Base-by-base conservation (phyloP, 2,888 invertebrate species). In the Drosophila setosimentum region DNA sequence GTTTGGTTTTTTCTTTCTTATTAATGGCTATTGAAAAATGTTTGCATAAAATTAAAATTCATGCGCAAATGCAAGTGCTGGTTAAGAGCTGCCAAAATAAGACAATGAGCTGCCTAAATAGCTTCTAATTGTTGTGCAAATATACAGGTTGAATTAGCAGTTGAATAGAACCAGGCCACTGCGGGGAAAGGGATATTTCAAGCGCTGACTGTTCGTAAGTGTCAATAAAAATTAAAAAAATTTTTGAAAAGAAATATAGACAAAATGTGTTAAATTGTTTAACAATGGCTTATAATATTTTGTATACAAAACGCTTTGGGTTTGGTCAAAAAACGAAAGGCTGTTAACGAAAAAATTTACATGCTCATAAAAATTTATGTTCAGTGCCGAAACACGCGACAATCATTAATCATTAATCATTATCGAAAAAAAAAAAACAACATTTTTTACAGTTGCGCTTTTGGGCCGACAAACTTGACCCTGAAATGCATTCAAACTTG, bases 91-190 rank as follows among this genome's bases (percentile, higher is more conserved):
- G 80, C 81, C 78, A 87, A 82, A 73, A 82, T 69, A 66, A 80
- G 61, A 89, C 86, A 85, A 85, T 76, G 78, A 76, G 76, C 73
- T 78, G 62, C 64, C 81, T 64, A 89, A 87, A 85, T 72, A 78
- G 78, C 83, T 89, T 85, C 86, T 89, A 87, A 87, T 87, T 89
- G 89, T 78, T 89, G 72, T 65, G 69, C 83, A 87, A 87, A 87
- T 82, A 87, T 76, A 67, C 76, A 68, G 63, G 45, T 62, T 37
- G 30, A 73, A 73, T 79, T 80, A 73, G 72, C 83, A 80, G 37
- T 27, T 58, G 68, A 68, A 67, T 80, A 68, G 37, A 62, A 32
- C 32, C 29, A 0, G n/a, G 8, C 30, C 13, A 16, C 7, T 24
- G 59, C 24, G 24, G 21, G 48, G 10, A 29, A 45, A 35, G 58